These are phyloP conservation scores for Pandemis corylana DNA, from an alignment of 2,888 invertebrate species.

Conservation along the genomic window DNA sequence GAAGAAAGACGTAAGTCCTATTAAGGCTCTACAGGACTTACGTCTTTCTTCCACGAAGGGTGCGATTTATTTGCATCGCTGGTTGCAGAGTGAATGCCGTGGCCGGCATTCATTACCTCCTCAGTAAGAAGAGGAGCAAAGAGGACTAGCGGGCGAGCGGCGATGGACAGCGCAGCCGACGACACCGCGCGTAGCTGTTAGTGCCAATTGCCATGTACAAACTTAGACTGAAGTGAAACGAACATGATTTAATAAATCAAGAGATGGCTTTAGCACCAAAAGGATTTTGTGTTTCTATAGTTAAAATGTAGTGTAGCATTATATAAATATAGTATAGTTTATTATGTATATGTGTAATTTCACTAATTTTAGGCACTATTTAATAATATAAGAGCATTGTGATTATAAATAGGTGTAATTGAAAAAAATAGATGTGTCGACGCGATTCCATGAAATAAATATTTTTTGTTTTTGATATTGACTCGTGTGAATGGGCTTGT, in stretches of 20 bases:
- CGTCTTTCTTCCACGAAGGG: too few relatives aligned
- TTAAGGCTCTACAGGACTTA: too few relatives aligned
- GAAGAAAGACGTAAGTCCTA: too few relatives aligned
- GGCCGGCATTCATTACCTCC: slow-evolving; percentile 72
- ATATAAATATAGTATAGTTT: slow-evolving; percentile 44
- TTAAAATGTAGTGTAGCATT: slow-evolving; percentile 35
- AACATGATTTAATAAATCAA: slow-evolving; percentile 30
- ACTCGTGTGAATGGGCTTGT: slow-evolving; percentile 24
- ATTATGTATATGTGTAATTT: slow-evolving; percentile 59
- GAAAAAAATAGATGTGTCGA: slow-evolving; percentile 56
- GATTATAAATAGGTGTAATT: slow-evolving; percentile 51
- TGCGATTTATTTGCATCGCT: too few relatives aligned
- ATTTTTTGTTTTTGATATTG: slow-evolving; percentile 58
- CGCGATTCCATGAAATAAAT: slow-evolving; percentile 73
- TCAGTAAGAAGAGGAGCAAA: slow-evolving; percentile 63
- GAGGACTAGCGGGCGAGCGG: slow-evolving; percentile 55
- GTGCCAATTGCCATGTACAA: slow-evolving; percentile 32
- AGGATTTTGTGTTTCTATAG: slow-evolving; percentile 46
- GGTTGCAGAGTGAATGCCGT: slow-evolving; percentile 77
- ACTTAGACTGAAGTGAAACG: slow-evolving; percentile 29
- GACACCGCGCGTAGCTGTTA: slow-evolving; percentile 12
- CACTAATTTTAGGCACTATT: slow-evolving; percentile 67
- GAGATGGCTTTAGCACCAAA: slow-evolving; percentile 38
- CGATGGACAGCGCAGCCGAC: not conserved
- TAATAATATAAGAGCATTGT: slow-evolving; percentile 63